A percentile compares a stretch with the other conserved stretches of the same genome.
Evolutionary conservation across 2,113 vertebrate genomes (phyloP).

Genomic region (Sceloporus tristichus): DNA sequence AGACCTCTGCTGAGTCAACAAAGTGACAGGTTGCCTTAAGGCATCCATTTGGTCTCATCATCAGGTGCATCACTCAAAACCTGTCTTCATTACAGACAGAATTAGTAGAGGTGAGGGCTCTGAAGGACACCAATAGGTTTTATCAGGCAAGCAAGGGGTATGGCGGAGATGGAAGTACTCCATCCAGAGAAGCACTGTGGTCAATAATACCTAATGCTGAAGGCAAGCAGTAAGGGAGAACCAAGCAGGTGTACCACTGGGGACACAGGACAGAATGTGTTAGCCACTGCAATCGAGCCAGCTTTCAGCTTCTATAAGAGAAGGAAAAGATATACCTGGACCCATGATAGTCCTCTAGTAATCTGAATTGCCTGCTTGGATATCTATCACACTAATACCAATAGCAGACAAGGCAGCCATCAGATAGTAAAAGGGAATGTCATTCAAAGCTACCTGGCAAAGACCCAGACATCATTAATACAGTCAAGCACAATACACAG

Average conservation of each 20-base stretch:
- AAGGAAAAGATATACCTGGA: neutral
- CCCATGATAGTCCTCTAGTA: neutral
- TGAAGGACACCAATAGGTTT: constrained; percentile 21
- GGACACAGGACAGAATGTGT: rapidly evolving
- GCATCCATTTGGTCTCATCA: constrained; percentile 30
- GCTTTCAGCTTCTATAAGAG: neutral
- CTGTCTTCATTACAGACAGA: neutral
- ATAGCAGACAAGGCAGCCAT: neutral
- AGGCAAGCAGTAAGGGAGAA: constrained; percentile 18
- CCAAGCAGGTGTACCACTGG: constrained; percentile 27
- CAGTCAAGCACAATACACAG: neutral
- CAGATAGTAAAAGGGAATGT: neutral
- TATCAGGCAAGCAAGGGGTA: constrained; percentile 34
- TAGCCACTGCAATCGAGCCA: neutral
- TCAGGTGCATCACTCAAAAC: neutral
- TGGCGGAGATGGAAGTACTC: constrained; percentile 19
- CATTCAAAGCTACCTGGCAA: neutral
- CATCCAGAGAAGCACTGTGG: constrained; percentile 6
- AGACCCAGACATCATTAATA: neutral
- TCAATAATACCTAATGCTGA: constrained; percentile 35
- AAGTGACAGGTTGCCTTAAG: constrained; percentile 34
- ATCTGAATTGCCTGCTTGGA: neutral
- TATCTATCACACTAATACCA: neutral
- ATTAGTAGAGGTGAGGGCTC: constrained; percentile 4
- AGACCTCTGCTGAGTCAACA: constrained; percentile 18